These are phyloP conservation scores for Zosterops borbonicus DNA, from an alignment of 2,113 vertebrate genomes.

Conservation along the genomic window DNA sequence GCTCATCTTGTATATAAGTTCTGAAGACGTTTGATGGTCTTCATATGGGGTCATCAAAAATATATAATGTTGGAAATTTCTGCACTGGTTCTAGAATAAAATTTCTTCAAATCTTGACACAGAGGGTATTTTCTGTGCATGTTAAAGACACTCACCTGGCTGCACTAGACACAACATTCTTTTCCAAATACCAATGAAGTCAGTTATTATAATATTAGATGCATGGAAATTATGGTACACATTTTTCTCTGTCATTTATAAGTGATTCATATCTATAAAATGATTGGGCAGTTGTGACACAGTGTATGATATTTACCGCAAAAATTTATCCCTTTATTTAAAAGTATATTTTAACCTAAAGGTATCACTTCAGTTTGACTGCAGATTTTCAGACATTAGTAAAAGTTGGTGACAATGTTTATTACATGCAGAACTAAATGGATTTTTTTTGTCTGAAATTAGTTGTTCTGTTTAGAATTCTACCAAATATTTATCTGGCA, in stretches of 20 bases:
- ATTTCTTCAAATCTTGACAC: neutral
- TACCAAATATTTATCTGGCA: neutral
- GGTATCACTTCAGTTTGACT: neutral
- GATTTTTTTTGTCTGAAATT: neutral
- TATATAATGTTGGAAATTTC: neutral
- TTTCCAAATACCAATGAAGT: neutral
- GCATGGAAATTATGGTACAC: neutral
- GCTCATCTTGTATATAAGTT: neutral
- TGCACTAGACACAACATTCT: neutral
- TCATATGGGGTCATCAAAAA: neutral
- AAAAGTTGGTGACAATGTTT: neutral
- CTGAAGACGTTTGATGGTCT: neutral
- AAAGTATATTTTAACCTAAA: neutral
- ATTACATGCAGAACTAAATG: neutral
- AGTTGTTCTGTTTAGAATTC: neutral
- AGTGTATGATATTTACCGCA: fast-evolving
- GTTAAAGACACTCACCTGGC: neutral
- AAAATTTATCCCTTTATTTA: neutral
- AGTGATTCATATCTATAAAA: neutral
- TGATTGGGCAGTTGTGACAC: fast-evolving
- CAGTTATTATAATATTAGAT: neutral
- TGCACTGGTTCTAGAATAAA: neutral
- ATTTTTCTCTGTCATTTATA: neutral
- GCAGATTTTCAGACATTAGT: neutral
- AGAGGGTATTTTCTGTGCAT: neutral